phyloP scores from a whole-genome alignment of 2,113 vertebrate genomes.

The Danio rerio region DNA sequence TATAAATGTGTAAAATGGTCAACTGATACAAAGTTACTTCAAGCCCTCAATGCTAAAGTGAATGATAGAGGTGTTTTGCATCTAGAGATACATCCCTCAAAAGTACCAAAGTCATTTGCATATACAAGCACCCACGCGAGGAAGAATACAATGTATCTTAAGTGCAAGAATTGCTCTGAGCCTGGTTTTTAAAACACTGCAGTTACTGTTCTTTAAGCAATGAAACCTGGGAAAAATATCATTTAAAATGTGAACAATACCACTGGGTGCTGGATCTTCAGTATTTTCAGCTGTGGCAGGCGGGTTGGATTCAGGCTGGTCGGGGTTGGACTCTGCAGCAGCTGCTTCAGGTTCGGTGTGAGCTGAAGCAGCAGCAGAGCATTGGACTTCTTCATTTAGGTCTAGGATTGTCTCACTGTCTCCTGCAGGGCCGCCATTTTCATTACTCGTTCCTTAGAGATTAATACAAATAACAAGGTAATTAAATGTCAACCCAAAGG shows the following conservation, averaged over 20 bases:
- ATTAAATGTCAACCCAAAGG: no score
- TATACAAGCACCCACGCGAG: background rate
- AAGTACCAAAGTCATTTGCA: slow-evolving; percentile 36
- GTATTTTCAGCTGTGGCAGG: background rate
- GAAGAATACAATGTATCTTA: slow-evolving; percentile 55
- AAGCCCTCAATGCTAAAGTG: background rate
- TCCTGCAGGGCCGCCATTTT: slow-evolving; percentile 66
- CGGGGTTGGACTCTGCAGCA: slow-evolving; percentile 13
- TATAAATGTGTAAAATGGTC: background rate
- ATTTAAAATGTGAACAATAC: background rate
- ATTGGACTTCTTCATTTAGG: slow-evolving; percentile 58
- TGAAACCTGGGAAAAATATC: background rate
- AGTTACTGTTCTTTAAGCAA: background rate
- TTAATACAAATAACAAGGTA: background rate
- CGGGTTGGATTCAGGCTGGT: background rate
- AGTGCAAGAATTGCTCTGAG: slow-evolving; percentile 23
- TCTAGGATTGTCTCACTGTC: slow-evolving; percentile 72
- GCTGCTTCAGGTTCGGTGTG: background rate
- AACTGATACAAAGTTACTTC: background rate
- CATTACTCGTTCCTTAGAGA: slow-evolving; percentile 63
- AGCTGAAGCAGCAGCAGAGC: slow-evolving; percentile 42
- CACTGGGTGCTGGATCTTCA: slow-evolving; percentile 52
- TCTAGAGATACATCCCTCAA: slow-evolving; percentile 6
- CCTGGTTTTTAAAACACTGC: background rate
- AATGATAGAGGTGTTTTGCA: slow-evolving; percentile 23